Percentiles rank a stretch among this genome's conserved stretches.
Conservation (phyloP, 2,113 vertebrate species). For the Macheiramphus alcinus region DNA sequence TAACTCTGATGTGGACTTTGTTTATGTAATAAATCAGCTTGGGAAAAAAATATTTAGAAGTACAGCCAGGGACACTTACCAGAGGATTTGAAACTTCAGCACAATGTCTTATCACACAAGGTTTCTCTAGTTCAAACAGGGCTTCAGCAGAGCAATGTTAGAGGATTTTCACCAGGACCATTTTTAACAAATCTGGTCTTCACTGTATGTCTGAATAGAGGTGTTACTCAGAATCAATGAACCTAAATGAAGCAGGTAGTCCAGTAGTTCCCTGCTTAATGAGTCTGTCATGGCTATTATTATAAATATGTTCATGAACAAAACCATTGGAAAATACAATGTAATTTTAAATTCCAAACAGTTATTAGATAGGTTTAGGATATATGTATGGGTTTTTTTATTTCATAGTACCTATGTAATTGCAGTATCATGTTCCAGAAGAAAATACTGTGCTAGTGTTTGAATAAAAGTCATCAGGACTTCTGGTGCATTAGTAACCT, state of each 20-base stretch:
- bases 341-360: background rate
- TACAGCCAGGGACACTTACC: background rate
- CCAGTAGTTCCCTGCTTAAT: background rate
- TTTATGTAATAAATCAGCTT: conserved; percentile 45
- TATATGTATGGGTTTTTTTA: background rate
- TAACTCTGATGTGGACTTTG: conserved; percentile 2
- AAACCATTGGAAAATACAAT: background rate
- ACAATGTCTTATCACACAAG: background rate
- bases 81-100: conserved; percentile 25
- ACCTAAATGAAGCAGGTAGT: background rate
- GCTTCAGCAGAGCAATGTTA: background rate
- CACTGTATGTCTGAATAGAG: background rate
- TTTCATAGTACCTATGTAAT: background rate
- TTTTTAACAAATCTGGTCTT: background rate
- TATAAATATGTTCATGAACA: background rate
- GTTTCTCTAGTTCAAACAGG: conserved; percentile 20
- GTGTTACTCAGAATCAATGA: background rate
- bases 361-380: background rate
- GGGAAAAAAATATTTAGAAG: conserved; percentile 9
- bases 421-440: background rate
- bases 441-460: background rate
- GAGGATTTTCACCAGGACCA: background rate
- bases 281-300: background rate
- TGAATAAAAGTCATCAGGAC: background rate
- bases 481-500: background rate